Evolutionary conservation across 2,113 vertebrate genomes (phyloP).

Genomic region (Peucedramus taeniatus): DNA sequence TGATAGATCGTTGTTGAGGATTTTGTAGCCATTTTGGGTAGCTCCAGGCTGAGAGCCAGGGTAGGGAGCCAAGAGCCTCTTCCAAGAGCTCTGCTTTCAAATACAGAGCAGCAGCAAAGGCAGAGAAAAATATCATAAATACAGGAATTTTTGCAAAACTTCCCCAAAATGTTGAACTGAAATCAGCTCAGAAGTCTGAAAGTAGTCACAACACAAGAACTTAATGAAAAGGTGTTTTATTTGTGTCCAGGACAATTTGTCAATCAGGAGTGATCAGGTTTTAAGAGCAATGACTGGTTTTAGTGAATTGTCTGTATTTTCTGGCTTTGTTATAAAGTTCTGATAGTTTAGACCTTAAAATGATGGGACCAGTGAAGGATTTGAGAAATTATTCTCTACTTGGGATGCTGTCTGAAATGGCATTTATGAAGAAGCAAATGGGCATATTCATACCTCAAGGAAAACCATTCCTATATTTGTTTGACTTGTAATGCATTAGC

Average conservation of each 20-base stretch:
- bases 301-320: not conserved
- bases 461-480: not conserved
- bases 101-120: not conserved
- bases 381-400: not conserved
- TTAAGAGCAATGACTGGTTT: not conserved
- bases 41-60: not conserved
- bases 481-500: not conserved
- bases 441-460: not conserved
- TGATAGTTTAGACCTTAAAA: not conserved
- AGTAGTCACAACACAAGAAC: not conserved
- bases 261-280: not conserved
- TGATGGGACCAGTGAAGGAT: not conserved
- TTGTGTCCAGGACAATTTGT: not conserved
- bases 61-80: not conserved
- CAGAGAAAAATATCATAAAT: not conserved
- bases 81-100: not conserved
- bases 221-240: not conserved
- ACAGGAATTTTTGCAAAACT: not conserved
- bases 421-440: not conserved
- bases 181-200: not conserved
- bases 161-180: not conserved
- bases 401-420: not conserved
- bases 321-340: not conserved
- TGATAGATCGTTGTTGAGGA: accelerated
- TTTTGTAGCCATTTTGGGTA: not conserved